These are phyloP conservation scores for Amazona finschi DNA, from an alignment of 2,797 vertebrate genomes.

Conservation along the genomic window DNA sequence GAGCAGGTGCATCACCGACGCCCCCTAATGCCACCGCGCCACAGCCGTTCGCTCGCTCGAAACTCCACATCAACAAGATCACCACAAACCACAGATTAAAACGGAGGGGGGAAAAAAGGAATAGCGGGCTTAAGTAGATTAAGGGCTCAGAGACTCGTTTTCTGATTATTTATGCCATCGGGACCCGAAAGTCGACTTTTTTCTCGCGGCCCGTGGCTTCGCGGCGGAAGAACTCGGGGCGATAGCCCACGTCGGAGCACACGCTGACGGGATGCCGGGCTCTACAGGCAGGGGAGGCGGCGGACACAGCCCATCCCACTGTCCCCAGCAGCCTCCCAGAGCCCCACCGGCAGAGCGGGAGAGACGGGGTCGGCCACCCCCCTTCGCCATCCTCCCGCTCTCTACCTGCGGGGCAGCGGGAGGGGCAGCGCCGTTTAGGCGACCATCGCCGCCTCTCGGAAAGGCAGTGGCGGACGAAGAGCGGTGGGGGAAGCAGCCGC, in stretches of 20 bases:
- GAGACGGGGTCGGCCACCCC: background rate
- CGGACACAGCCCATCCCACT: background rate
- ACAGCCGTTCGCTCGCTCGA: background rate
- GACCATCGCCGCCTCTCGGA: background rate
- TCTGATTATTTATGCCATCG: background rate
- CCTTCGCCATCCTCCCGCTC: background rate
- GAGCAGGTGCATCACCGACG: slow-evolving; percentile 26
- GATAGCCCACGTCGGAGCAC: background rate
- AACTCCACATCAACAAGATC: background rate
- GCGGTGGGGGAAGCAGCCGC: background rate
- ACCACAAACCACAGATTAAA: background rate
- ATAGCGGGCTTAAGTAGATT: slow-evolving; percentile 21
- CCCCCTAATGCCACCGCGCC: slow-evolving; percentile 46
- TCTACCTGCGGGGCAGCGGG: background rate
- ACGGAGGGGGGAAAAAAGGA: background rate
- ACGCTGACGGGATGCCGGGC: background rate
- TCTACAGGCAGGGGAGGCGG: background rate
- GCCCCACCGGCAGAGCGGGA: background rate
- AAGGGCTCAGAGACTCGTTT: background rate
- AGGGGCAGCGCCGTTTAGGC: background rate
- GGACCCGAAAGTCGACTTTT: background rate
- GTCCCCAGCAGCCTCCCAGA: background rate
- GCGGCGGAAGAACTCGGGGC: background rate
- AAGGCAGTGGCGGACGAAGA: background rate
- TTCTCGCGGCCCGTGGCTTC: background rate